These are phyloP conservation scores for Paradoxurus hermaphroditus DNA, from an alignment of 2,113 vertebrate genomes.

Conservation along the genomic window DNA sequence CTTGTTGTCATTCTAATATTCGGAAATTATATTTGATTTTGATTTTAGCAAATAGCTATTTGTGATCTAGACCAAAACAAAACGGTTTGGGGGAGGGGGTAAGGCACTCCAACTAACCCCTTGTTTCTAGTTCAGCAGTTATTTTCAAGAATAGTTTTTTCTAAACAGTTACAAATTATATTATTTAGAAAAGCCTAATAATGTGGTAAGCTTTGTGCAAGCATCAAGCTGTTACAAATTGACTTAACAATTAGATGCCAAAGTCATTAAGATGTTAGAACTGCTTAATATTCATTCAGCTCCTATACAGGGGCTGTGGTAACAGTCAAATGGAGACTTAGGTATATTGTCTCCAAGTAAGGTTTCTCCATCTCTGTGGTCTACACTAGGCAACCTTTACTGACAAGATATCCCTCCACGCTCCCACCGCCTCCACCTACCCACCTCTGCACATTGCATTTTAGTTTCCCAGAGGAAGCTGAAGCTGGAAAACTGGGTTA, in stretches of 20 bases:
- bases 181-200: not conserved
- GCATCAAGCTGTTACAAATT: not conserved
- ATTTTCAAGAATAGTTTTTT: slow-evolving; percentile 38
- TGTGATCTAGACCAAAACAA: not conserved
- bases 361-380: not conserved
- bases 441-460: not conserved
- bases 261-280: not conserved
- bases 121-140: slow-evolving; percentile 25
- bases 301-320: not conserved
- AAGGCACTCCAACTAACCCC: not conserved
- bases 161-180: not conserved
- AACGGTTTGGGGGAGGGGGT: not conserved
- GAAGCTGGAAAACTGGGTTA: not conserved
- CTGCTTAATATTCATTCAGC: not conserved
- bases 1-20: not conserved
- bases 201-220: not conserved
- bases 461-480: not conserved
- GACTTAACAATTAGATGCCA: not conserved
- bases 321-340: not conserved
- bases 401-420: not conserved
- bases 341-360: not conserved
- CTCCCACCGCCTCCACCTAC: not conserved
- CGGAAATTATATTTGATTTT: not conserved
- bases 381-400: not conserved
- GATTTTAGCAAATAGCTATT: not conserved